Evolutionary conservation across 1,140 invertebrate genomes (phyloP), one percentile per base, ranked within the genome.

Genomic region (Neuroterus valhalla): DNA sequence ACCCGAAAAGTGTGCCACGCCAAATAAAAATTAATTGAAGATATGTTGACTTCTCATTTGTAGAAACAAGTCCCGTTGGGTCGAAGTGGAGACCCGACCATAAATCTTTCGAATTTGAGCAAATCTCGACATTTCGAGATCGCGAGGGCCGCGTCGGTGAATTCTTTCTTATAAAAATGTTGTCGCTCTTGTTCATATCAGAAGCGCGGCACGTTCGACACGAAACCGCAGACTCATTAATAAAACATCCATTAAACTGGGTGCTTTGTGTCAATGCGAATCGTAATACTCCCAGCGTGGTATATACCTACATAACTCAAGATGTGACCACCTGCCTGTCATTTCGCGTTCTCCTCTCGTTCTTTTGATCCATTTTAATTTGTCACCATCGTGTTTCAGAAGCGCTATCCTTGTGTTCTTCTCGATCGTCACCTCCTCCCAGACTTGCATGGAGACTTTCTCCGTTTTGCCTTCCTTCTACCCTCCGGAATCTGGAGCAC

Each of bases 321-420:
- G 69, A 81, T 69, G 78, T 81, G 71, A 55, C 52, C 84, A 83
- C 80, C 81, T 83, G 82, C 77, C 81, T 80, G 72, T 62, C 55
- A 62, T 62, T 62, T 62, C 4, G 31, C 55, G 52, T 55, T 55
- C 52, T 21, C 12, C 26, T 31, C 55, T 62, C 23, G 23, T 62
- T 62, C 55, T 62, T 26, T 62, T 23, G 55, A 77, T 77, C 80
- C 79, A 81, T 83, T 84, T 86, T 86, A 86, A 86, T 86, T 86
- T 86, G 82, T 86, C 85, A 86, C 80, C 77, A 78, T 71, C 70
- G 73, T 73, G 75, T 74, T 74, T 75, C 62, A 68, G 69, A 76
- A 77, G 71, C 75, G 73, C 46, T 52, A 52, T 44, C 31, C 31
- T 42, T 43, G 19, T 21, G 43, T 44, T 12, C 50, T 52, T 67